Evolutionary conservation across 53 echinoderm and acorn worm species (phyloP).

Genomic region (Apostichopus leukothele): DNA sequence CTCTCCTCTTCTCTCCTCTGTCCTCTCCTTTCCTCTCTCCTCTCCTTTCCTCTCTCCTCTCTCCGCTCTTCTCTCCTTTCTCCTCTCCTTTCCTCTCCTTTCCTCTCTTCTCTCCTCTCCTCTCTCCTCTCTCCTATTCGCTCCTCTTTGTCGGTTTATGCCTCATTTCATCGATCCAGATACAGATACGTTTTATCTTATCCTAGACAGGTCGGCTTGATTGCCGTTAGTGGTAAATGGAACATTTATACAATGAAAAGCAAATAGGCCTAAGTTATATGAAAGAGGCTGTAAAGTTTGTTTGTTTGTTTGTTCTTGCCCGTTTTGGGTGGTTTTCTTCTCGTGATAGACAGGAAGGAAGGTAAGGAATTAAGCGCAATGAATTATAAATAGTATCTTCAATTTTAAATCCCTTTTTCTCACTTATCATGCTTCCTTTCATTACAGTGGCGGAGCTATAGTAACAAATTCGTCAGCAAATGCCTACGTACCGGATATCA

Average conservation of each 20-base stretch:
- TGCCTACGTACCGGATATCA: conserved; percentile 2
- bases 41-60: background rate
- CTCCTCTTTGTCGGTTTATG: background rate
- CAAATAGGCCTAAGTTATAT: too few species aligned
- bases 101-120: background rate
- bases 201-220: too few species aligned
- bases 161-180: background rate
- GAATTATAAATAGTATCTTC: too few species aligned
- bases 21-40: background rate
- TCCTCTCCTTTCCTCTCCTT: background rate
- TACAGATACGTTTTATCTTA: too few species aligned
- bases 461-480: conserved; percentile 20
- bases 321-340: too few species aligned
- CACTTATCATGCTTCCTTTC: too few species aligned
- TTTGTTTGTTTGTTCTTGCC: too few species aligned
- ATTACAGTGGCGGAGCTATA: conserved; percentile 14
- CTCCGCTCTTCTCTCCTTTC: background rate
- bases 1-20: background rate
- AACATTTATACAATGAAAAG: too few species aligned
- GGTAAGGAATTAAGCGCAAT: too few species aligned
- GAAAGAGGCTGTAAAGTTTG: too few species aligned
- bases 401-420: background rate
- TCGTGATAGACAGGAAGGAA: too few species aligned
- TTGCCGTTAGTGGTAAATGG: too few species aligned
- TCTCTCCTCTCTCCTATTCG: background rate